phyloP scores from a whole-genome alignment of 1,140 invertebrate genomes.

The Tenebrio molitor region DNA sequence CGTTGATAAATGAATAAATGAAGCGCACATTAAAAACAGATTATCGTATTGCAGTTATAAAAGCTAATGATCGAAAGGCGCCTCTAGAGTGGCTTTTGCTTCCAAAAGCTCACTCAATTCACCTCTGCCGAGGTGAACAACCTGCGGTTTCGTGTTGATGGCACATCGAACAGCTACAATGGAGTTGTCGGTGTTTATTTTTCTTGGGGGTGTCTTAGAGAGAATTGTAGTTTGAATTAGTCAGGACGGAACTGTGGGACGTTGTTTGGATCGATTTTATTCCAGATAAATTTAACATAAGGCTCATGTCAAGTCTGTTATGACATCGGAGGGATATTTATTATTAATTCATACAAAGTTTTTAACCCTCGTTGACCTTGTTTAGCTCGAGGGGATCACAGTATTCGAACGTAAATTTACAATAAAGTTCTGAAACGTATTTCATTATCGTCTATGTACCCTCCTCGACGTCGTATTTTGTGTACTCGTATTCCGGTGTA shows the following conservation, averaged over 20 bases:
- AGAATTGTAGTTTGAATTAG: background rate
- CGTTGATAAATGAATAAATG: too few relatives aligned
- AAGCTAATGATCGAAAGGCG: too few relatives aligned
- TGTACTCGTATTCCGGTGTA: background rate
- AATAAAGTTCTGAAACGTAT: slow-evolving; percentile 22
- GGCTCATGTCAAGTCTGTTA: background rate
- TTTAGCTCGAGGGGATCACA: slow-evolving; percentile 13
- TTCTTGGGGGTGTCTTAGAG: background rate
- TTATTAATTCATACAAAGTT: slow-evolving; percentile 24
- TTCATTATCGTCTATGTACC: slow-evolving; percentile 10
- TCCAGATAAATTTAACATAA: background rate
- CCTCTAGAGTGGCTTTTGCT: background rate
- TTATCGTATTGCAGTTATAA: background rate
- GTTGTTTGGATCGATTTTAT: slow-evolving; percentile 15
- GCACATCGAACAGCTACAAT: background rate
- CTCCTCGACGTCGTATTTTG: background rate
- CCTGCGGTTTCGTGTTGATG: background rate
- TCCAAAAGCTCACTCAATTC: background rate
- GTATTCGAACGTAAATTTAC: slow-evolving; percentile 8
- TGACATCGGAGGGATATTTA: background rate
- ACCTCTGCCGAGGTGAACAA: background rate
- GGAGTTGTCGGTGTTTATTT: background rate
- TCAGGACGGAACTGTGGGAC: background rate
- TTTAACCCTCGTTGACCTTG: slow-evolving; percentile 1
- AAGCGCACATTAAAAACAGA: too few relatives aligned